These are phyloP conservation scores for Calidris pugnax DNA, from an alignment of 2,113 vertebrate species.

Conservation along the genomic window DNA sequence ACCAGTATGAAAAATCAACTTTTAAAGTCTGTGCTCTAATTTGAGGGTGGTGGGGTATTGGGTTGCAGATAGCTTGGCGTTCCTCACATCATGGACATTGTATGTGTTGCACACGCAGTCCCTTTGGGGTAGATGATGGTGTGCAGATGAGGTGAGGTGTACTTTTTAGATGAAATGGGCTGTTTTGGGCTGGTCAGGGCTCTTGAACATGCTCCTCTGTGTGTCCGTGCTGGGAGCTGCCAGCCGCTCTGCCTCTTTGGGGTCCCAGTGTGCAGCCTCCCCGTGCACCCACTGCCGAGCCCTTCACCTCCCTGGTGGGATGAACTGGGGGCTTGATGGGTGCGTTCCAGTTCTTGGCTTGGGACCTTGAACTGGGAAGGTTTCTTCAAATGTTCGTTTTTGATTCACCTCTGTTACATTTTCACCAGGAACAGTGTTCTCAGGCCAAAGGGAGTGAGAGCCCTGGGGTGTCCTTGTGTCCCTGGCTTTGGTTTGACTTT, in stretches of 20 bases:
- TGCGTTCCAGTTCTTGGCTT: background rate
- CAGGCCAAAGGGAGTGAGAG: background rate
- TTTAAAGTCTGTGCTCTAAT: background rate
- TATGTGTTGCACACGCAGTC: background rate
- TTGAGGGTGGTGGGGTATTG: background rate
- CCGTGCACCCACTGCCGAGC: accelerated
- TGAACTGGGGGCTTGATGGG: accelerated
- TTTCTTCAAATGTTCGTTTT: background rate
- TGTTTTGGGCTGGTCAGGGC: background rate
- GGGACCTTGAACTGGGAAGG: background rate
- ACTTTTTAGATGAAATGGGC: background rate
- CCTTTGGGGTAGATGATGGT: background rate
- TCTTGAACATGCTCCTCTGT: accelerated
- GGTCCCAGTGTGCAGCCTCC: background rate
- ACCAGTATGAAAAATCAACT: background rate
- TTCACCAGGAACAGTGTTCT: background rate
- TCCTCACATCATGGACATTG: accelerated
- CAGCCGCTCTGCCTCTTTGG: background rate
- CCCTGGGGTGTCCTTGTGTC: background rate
- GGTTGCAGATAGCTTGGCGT: background rate
- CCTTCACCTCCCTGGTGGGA: background rate
- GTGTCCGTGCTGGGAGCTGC: background rate
- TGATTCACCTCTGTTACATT: background rate
- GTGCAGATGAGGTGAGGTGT: background rate
- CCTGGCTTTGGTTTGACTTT: conserved; percentile 50